Percentiles rank a stretch among this genome's conserved stretches.
phyloP scores from a whole-genome alignment of 2,797 vertebrate species.

The Cossypha heuglini region DNA sequence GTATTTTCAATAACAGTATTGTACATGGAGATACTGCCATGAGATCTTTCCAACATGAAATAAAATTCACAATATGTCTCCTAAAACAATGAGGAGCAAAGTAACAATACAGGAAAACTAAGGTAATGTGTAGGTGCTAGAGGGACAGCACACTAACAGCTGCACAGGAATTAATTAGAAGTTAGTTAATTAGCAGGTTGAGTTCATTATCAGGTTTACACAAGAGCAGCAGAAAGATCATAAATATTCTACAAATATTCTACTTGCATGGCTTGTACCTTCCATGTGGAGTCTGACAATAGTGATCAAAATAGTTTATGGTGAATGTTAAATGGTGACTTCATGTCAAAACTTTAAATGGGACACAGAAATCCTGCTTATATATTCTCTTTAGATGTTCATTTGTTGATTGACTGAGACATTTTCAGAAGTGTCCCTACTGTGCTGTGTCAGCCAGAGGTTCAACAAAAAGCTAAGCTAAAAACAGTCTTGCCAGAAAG shows the following conservation, averaged over 20 bases:
- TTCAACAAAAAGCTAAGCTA: background rate
- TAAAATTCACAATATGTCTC: background rate
- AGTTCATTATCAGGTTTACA: background rate
- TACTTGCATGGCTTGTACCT: background rate
- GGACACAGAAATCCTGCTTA: background rate
- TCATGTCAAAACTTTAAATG: background rate
- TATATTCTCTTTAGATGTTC: background rate
- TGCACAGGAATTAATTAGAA: background rate
- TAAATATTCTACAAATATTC: background rate
- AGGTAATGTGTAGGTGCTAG: background rate
- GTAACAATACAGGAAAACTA: conserved; percentile 9
- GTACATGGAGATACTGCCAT: background rate
- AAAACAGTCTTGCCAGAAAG: background rate
- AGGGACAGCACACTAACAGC: background rate
- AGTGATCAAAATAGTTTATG: background rate
- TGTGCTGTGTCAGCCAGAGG: background rate
- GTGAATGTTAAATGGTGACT: background rate
- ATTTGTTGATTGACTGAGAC: background rate
- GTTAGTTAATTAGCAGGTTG: conserved; percentile 14
- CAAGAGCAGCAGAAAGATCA: background rate
- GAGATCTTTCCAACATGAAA: background rate
- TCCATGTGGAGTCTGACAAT: background rate
- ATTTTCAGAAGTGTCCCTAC: background rate
- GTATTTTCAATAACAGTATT: background rate
- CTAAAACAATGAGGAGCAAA: conserved; percentile 17